A percentile compares a stretch with the other conserved stretches of the same genome.
Conservation (phyloP, 1,140 invertebrate genomes). For the Cardiocondyla obscurior region DNA sequence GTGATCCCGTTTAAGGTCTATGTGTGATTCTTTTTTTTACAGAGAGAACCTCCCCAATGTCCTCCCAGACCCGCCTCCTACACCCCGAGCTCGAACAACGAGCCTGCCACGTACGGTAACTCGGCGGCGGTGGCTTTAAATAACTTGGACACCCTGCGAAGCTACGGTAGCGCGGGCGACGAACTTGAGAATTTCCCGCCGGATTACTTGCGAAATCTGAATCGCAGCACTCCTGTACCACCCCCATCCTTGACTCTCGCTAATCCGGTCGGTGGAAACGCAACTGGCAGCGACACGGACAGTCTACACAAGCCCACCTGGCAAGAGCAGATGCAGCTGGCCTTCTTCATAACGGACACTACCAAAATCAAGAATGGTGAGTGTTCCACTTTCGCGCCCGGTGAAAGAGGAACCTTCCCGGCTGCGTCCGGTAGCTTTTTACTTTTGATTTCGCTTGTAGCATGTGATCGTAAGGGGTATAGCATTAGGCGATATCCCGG, state of each 20-base stretch:
- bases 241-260: conserved; percentile 83
- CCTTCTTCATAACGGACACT: conserved; percentile 89
- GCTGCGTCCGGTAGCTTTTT: conserved; percentile 74
- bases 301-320: conserved; percentile 90
- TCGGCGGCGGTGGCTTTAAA: conserved; percentile 89
- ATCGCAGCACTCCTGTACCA: conserved; percentile 86
- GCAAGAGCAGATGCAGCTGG: conserved; percentile 92
- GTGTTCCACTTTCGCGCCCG: conserved; percentile 63
- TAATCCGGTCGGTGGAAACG: conserved; percentile 84
- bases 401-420: background rate
- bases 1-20: conserved; percentile 74
- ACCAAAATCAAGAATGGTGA: conserved; percentile 93
- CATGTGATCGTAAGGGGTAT: conserved; percentile 70
- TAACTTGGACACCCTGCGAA: conserved; percentile 95
- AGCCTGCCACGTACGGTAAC: conserved; percentile 87
- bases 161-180: conserved; percentile 96
- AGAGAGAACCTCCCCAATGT: conserved; percentile 86
- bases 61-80: conserved; percentile 92
- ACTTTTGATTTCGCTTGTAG: conserved; percentile 77
- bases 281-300: conserved; percentile 86
- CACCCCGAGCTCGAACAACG: conserved; percentile 90
- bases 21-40: conserved; percentile 83
- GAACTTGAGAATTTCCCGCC: conserved; percentile 95
- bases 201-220: conserved; percentile 92
- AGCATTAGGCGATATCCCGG: conserved; percentile 13